A percentile compares a stretch with the other conserved stretches of the same genome.
Evolutionary conservation across 2,888 invertebrate species (phyloP).

Genomic region (Athalia circularis): DNA sequence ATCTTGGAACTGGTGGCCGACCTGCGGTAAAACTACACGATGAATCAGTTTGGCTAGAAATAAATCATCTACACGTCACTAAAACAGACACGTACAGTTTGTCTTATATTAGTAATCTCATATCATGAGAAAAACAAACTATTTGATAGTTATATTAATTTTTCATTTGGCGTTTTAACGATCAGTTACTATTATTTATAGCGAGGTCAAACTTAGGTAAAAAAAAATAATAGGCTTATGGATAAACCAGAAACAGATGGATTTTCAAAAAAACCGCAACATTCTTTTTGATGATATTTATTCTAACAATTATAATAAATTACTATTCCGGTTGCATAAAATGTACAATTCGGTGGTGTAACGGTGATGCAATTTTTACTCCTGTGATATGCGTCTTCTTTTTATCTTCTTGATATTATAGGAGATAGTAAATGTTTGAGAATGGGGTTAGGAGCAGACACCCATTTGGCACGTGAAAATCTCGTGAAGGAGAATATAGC

Average conservation of each 20-base stretch:
- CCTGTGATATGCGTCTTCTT: not conserved
- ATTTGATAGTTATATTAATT: no score
- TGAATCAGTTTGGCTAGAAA: not conserved
- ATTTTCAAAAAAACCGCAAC: no score
- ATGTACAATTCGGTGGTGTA: slow-evolving; percentile 1
- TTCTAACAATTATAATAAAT: no score
- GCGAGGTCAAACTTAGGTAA: no score
- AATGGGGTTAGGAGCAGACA: no score
- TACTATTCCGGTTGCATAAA: not conserved
- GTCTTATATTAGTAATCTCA: not conserved
- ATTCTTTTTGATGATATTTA: no score
- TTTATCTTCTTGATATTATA: not conserved
- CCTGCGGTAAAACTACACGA: not conserved
- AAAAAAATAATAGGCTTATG: no score
- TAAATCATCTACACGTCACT: slow-evolving; percentile 19
- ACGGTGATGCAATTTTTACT: slow-evolving; percentile 25
- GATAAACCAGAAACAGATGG: no score
- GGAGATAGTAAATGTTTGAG: not conserved
- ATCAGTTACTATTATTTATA: no score
- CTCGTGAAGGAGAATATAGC: slow-evolving; percentile 1
- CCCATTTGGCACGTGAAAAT: slow-evolving; percentile 5
- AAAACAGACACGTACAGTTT: no score
- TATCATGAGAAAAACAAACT: not conserved
- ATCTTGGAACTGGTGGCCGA: not conserved
- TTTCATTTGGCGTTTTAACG: no score